phyloP scores from a whole-genome alignment of 1,140 invertebrate genomes.

The Zophobas atratus region DNA sequence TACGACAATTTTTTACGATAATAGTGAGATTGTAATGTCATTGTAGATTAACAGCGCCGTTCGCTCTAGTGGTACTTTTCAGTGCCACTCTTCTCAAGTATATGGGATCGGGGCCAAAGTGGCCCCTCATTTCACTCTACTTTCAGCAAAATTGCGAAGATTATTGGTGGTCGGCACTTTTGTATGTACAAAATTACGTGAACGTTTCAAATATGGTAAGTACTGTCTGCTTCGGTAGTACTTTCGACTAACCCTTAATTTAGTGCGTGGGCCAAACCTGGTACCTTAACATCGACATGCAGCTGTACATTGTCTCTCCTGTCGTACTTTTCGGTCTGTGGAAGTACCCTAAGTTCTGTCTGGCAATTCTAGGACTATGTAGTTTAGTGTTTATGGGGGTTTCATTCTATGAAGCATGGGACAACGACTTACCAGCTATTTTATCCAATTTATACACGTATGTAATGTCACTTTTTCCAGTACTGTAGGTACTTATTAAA shows the following conservation, averaged over 20 bases:
- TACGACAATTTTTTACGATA: constrained; percentile 7
- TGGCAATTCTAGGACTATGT: constrained; percentile 8
- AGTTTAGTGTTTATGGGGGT: constrained; percentile 24
- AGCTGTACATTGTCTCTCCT: constrained; percentile 75
- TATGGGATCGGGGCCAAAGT: constrained; percentile 73
- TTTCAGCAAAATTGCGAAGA: constrained; percentile 65
- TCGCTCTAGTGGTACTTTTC: constrained; percentile 72
- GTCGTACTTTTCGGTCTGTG: constrained; percentile 66
- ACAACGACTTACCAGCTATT: constrained; percentile 34
- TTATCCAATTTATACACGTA: constrained; percentile 44
- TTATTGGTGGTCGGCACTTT: constrained; percentile 72
- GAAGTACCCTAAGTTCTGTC: constrained; percentile 47
- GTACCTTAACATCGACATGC: constrained; percentile 78
- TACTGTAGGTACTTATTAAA: constrained; percentile 8
- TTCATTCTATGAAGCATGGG: constrained; percentile 48
- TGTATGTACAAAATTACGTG: constrained; percentile 73
- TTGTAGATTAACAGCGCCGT: constrained; percentile 74
- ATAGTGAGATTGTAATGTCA: constrained; percentile 58
- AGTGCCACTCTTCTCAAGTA: constrained; percentile 72
- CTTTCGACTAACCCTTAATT: constrained; percentile 46
- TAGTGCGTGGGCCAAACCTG: constrained; percentile 68
- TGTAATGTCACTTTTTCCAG: not conserved
- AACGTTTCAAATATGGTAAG: constrained; percentile 65
- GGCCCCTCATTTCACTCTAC: constrained; percentile 62
- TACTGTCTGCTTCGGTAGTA: not conserved